Evolutionary conservation across 2,888 invertebrate genomes (phyloP), one percentile per base, ranked within the genome.

Genomic region (Drosophila merina): DNA sequence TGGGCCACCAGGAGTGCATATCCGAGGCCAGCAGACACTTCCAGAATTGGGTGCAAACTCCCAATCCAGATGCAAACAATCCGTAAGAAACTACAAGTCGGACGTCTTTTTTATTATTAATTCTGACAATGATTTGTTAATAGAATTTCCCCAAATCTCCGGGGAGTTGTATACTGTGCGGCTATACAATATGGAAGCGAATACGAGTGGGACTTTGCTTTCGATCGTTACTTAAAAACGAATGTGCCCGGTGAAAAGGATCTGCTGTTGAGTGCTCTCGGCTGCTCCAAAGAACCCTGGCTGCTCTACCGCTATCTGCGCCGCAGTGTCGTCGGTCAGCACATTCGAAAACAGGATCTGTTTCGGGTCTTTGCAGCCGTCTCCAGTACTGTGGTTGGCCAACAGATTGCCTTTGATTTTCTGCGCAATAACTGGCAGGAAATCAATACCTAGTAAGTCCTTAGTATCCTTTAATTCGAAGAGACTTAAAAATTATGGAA

Each of bases 191-290:
- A 95, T 8, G 98, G 98, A 0, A 96, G 96, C 0, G 95, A 96
- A 75, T 93, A 93, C 0, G 97, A 97, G 89, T 98, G 98, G 98
- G 94, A 96, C 72, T 98, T 98, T 90, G 95, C 96, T 0, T 97
- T 97, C 94, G 93, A 96, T 49, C 93, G 96, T 31, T 98, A 96
- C 89, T 90, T 94, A 38, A 94, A 93, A 3, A 94, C 96, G 1
- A 95, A 95, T 73, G 95, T 96, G 0, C 96, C 96, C 0, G 95
- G 96, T 0, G 98, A 98, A 90, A 94, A 96, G 79, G 95, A 95
- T 75, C 92, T 95, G 7, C 92, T 98, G 7, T 92, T 98, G 10
- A 93, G 93, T 5, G 95, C 96, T 0, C 92, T 98, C 10, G 96
- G 97, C 10, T 98, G 98, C 86, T 95, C 96, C 0, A 93, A 95